Conservation (phyloP, 2,888 invertebrate species). For the Stenoptilia bipunctidactyla region DNA sequence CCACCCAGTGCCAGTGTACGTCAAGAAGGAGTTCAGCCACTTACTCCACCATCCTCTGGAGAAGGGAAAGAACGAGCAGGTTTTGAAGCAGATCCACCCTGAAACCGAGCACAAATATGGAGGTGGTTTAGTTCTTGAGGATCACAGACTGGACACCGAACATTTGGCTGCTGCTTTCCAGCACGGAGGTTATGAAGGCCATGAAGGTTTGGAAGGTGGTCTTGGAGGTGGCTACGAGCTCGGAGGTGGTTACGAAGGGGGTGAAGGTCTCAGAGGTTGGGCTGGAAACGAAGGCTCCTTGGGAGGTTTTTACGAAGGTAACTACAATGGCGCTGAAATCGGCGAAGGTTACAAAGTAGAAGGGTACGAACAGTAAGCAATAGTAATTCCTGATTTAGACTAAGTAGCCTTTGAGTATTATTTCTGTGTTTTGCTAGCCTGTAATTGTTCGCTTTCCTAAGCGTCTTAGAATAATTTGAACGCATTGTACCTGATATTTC, state of each 20-base stretch:
- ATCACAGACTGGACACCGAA: conserved; percentile 60
- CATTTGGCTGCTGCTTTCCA: conserved; percentile 35
- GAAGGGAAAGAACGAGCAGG: conserved; percentile 73
- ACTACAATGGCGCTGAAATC: conserved; percentile 9
- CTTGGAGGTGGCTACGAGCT: conserved; percentile 14
- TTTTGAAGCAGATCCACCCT: conserved; percentile 72
- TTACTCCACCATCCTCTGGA: conserved; percentile 75
- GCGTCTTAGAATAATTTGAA: conserved; percentile 12
- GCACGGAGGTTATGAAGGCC: conserved; percentile 27
- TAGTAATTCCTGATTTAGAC: conserved; percentile 21
- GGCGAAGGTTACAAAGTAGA: conserved; percentile 50
- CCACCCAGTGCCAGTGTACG: conserved; percentile 78
- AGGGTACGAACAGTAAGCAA: conserved; percentile 35
- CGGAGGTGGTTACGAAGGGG: not conserved
- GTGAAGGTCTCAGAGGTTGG: conserved; percentile 17
- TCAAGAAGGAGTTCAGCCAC: conserved; percentile 77
- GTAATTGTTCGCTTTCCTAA: conserved; percentile 19
- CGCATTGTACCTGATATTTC: conserved; percentile 49
- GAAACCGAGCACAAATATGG: conserved; percentile 72
- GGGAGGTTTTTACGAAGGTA: conserved; percentile 37
- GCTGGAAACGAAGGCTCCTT: conserved; percentile 21
- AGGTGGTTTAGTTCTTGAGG: conserved; percentile 72
- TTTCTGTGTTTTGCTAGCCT: conserved; percentile 43
- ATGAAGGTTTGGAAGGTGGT: conserved; percentile 15
- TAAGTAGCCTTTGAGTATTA: conserved; percentile 16